phyloP scores from a whole-genome alignment of 1,140 invertebrate genomes.

The Asobara japonica region DNA sequence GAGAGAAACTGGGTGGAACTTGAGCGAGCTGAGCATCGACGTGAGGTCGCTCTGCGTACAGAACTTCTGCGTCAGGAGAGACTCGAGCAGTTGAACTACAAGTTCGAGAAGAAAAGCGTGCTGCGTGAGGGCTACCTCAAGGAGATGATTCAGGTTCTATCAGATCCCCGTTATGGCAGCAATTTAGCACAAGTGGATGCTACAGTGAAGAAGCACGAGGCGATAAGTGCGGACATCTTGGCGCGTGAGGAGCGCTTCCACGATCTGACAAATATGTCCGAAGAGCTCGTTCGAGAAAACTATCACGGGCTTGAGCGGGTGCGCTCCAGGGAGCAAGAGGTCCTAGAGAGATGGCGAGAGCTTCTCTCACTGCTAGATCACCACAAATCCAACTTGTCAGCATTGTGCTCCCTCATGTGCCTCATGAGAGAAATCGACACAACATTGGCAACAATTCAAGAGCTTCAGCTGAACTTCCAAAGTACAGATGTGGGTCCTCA shows the following conservation, averaged over 20 bases:
- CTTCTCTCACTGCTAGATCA: constrained; percentile 86
- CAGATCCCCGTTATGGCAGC: constrained; percentile 90
- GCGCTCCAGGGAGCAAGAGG: constrained; percentile 82
- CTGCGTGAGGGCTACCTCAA: constrained; percentile 93
- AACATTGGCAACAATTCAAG: constrained; percentile 81
- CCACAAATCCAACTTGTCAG: constrained; percentile 83
- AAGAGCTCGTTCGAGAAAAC: constrained; percentile 89
- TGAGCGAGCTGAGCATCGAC: constrained; percentile 93
- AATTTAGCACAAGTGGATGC: constrained; percentile 95
- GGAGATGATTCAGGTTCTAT: constrained; percentile 97
- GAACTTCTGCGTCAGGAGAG: constrained; percentile 93
- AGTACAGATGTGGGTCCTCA: constrained; percentile 92
- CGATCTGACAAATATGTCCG: constrained; percentile 90
- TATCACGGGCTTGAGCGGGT: constrained; percentile 92
- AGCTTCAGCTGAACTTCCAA: constrained; percentile 83
- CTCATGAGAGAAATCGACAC: constrained; percentile 93
- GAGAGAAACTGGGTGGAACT: constrained; percentile 92
- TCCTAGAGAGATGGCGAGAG: constrained; percentile 88
- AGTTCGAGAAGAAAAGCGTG: constrained; percentile 94
- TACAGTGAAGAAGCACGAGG: constrained; percentile 98
- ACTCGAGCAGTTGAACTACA: constrained; percentile 93
- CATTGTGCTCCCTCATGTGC: constrained; percentile 82
- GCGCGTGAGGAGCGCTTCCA: constrained; percentile 94
- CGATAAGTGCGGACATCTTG: constrained; percentile 96
- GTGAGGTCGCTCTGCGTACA: constrained; percentile 91